These are phyloP conservation scores for Xestia xanthographa DNA, from an alignment of 2,888 invertebrate species.

Conservation along the genomic window DNA sequence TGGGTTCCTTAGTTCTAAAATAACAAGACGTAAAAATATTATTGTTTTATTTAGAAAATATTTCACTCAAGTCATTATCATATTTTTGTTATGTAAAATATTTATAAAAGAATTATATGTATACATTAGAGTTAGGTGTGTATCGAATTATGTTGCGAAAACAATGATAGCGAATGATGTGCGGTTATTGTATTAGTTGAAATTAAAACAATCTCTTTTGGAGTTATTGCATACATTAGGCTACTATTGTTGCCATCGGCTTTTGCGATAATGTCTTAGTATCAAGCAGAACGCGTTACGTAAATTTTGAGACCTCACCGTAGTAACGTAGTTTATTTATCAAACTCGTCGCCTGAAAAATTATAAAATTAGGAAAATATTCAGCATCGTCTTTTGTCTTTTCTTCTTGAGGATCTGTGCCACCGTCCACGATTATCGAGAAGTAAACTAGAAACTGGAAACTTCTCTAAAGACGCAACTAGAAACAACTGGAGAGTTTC, in stretches of 20 bases:
- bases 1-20: conserved; percentile 22
- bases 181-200: conserved; percentile 9
- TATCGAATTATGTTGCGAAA: not conserved
- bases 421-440: not conserved
- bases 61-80: conserved; percentile 54
- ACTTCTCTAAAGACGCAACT: not conserved
- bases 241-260: conserved; percentile 7
- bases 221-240: conserved; percentile 1
- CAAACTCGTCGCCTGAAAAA: not conserved
- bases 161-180: not conserved
- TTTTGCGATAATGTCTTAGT: conserved; percentile 1
- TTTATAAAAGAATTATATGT: conserved; percentile 42
- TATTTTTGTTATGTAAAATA: conserved; percentile 49
- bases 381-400: not conserved
- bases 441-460: not conserved
- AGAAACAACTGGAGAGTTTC: not conserved
- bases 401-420: not conserved
- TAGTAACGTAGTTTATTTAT: conserved; percentile 12
- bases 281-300: not conserved
- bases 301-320: conserved; percentile 5
- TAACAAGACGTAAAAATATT: not conserved
- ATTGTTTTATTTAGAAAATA: conserved; percentile 45
- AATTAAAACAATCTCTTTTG: conserved; percentile 12
- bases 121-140: conserved; percentile 3
- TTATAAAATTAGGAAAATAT: not conserved